A percentile compares a stretch with the other conserved stretches of the same genome.
Conservation (phyloP, 2,113 vertebrate genomes). For the Sitta europaea region DNA sequence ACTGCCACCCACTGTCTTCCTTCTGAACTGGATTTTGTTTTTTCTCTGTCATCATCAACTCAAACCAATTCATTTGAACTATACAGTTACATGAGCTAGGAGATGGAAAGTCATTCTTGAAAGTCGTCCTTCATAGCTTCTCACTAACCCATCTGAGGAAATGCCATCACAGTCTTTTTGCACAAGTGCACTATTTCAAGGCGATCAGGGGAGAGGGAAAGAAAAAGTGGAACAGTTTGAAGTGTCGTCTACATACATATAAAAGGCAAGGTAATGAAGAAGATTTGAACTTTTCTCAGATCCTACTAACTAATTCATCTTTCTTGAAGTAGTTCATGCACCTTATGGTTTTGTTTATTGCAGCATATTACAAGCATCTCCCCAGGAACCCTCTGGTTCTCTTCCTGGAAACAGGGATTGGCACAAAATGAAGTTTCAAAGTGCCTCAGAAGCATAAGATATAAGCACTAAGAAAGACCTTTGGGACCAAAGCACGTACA, state of each 20-base stretch:
- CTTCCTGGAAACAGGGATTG: conserved; percentile 4
- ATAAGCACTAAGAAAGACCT: conserved; percentile 1
- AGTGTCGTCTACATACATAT: not conserved
- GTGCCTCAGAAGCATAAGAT: conserved; percentile 22
- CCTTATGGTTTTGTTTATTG: conserved; percentile 59
- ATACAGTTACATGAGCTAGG: not conserved
- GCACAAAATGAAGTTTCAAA: conserved; percentile 15
- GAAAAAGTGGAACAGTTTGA: not conserved
- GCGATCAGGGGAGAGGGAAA: not conserved
- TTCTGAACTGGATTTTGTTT: not conserved
- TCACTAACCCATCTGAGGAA: not conserved
- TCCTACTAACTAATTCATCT: conserved; percentile 27
- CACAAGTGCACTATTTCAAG: not conserved
- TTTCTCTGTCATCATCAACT: not conserved
- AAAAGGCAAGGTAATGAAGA: conserved; percentile 13
- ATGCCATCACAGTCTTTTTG: not conserved
- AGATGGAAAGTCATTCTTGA: not conserved
- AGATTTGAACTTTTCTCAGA: not conserved
- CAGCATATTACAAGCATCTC: not conserved
- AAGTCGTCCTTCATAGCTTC: not conserved
- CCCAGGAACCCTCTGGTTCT: not conserved
- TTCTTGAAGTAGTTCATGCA: conserved; percentile 55
- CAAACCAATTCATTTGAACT: not conserved
- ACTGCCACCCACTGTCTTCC: not conserved
- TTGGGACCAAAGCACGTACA: not conserved